Percentiles rank a stretch among this genome's conserved stretches.
Evolutionary conservation across 2,888 invertebrate genomes (phyloP).

Genomic region (Xestoiulus laeticollis): DNA sequence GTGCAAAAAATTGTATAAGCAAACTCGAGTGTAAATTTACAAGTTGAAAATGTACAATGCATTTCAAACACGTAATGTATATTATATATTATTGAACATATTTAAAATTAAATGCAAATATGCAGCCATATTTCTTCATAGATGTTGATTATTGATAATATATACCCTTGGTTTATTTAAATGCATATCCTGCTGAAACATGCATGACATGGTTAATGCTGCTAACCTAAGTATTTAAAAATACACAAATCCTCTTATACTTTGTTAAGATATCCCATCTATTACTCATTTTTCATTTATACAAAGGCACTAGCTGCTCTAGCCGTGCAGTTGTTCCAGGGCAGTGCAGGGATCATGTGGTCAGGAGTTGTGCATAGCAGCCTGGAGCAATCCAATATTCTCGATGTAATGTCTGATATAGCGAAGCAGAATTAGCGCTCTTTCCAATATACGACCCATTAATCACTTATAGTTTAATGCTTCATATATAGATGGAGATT

Average conservation of each 20-base stretch:
- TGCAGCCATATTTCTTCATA: background rate
- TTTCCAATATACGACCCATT: constrained; percentile 22
- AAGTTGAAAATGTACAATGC: too few relatives aligned
- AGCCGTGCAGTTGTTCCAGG: background rate
- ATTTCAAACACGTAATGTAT: too few relatives aligned
- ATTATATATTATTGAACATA: background rate
- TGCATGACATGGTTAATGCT: too few relatives aligned
- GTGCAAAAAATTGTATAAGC: too few relatives aligned
- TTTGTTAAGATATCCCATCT: background rate
- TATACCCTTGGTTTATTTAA: background rate
- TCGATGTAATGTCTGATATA: constrained; percentile 3
- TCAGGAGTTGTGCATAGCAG: background rate
- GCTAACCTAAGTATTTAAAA: background rate
- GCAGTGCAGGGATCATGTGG: background rate
- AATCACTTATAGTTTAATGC: constrained; percentile 31
- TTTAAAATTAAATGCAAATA: background rate
- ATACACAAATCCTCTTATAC: background rate
- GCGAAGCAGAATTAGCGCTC: background rate
- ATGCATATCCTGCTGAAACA: background rate
- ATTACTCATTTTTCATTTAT: background rate
- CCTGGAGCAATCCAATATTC: constrained; percentile 28
- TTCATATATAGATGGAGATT: constrained; percentile 35
- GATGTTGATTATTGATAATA: background rate
- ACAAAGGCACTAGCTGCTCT: background rate
- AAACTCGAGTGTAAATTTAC: too few relatives aligned